A percentile compares a stretch with the other conserved stretches of the same genome.
These are phyloP conservation scores for Brachirus orientalis DNA, from an alignment of 2,113 vertebrate genomes.

Conservation along the genomic window DNA sequence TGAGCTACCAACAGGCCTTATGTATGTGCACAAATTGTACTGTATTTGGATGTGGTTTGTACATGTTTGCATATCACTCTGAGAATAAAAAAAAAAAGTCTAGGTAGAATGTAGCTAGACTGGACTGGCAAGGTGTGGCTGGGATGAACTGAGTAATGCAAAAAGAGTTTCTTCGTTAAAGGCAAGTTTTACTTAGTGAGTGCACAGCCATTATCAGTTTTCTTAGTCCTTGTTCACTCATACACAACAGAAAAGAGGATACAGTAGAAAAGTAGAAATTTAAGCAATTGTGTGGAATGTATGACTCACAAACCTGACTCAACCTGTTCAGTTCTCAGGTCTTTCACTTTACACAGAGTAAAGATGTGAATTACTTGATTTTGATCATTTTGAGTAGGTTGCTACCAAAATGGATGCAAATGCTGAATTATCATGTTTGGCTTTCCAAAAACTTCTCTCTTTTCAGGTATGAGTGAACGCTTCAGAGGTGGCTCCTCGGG, in stretches of 20 bases:
- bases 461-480: constrained; percentile 63
- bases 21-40: too few relatives aligned
- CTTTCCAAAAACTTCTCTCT: not conserved
- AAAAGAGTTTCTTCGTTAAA: not conserved
- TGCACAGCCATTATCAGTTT: not conserved
- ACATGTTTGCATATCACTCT: constrained; percentile 1
- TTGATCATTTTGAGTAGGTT: too few relatives aligned
- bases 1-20: too few relatives aligned
- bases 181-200: not conserved
- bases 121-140: constrained; percentile 57
- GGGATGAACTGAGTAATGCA: not conserved
- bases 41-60: constrained; percentile 10
- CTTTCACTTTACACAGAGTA: too few relatives aligned
- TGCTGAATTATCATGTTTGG: not conserved
- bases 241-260: not conserved
- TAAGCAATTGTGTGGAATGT: too few relatives aligned
- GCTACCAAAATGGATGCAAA: too few relatives aligned
- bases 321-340: too few relatives aligned
- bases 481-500: not conserved
- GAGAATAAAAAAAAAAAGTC: constrained; percentile 1
- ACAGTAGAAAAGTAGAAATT: not conserved
- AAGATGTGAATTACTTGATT: too few relatives aligned
- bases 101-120: constrained; percentile 74
- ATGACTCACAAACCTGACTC: too few relatives aligned
- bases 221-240: too few relatives aligned